Evolutionary conservation across 2,888 invertebrate genomes (phyloP), one percentile per base, ranked within the genome.

Genomic region (Metalampra italica): DNA sequence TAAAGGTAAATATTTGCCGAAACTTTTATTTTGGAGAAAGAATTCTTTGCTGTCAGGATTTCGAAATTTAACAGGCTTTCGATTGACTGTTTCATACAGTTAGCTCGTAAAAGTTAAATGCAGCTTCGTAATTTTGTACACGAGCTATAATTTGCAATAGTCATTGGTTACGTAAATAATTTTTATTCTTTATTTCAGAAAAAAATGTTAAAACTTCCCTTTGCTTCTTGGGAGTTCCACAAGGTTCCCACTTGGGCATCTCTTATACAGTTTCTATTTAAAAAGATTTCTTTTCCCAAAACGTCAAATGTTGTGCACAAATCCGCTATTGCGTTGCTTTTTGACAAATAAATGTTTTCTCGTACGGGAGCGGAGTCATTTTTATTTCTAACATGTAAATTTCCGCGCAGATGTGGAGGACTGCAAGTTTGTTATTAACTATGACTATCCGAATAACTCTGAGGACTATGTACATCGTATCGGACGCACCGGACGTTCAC

Each of bases 351-450:
- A n/a, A 8, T 14, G 14, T 39, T 37, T 12, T 37, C 11, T 11
- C 11, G 5, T 5, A 22, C 22, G 22, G 5, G 22, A 22, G 22
- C 22, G 22, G 22, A 22, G 22, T 22, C 2, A 22, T 22, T 22
- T 22, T 3, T 22, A n/a, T 22, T 22, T 22, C 22, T 40, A 22
- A 15, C 15, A 40, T 14, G 22, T 5, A 3, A 3, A 11, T 29
- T 22, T 41, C 36, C 9, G 37, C 14, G 61, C 92, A 98, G 98
- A 99, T 93, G 98, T 98, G 84, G 97, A 98, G 82, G 98, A 99
- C 91, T 98, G 98, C 80, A 98, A 98, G 91, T 98, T 97, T 92
- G 98, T 99, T 71, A 97, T 99, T 91, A 99, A 98, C 92, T 98
- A 95, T 91, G 98, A 98, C 90, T 98, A 98, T 87, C 98, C 98